These are phyloP conservation scores for Listrodromus nycthemerus DNA, from an alignment of 2,888 invertebrate species.

Conservation along the genomic window DNA sequence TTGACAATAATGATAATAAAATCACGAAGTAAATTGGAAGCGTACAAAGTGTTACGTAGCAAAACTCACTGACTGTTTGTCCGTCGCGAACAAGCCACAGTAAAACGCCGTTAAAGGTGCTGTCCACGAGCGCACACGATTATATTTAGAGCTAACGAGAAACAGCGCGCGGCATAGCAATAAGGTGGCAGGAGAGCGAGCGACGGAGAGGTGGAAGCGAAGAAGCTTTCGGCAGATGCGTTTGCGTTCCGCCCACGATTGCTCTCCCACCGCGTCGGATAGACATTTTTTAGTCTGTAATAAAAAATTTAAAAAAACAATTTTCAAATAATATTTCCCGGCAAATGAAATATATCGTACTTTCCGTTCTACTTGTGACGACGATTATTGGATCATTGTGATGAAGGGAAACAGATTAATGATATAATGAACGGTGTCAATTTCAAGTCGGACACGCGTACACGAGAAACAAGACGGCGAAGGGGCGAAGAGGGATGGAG, in stretches of 20 bases:
- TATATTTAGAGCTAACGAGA: conserved; percentile 69
- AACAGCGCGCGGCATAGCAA: conserved; percentile 59
- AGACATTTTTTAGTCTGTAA: conserved; percentile 5
- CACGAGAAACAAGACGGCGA: background rate
- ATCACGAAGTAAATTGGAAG: background rate
- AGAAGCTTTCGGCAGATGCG: conserved; percentile 27
- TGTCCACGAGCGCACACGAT: conserved; percentile 61
- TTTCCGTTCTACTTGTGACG: background rate
- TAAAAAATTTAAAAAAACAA: conserved; percentile 26
- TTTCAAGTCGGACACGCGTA: conserved; percentile 10
- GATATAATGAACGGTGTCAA: background rate
- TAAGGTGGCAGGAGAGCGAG: conserved; percentile 44
- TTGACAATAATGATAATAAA: background rate
- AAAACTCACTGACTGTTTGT: background rate
- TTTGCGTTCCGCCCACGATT: conserved; percentile 14
- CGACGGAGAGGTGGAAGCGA: conserved; percentile 17
- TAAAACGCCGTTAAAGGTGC: conserved; percentile 67
- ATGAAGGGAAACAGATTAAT: background rate
- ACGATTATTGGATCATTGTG: background rate
- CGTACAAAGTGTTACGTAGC: background rate
- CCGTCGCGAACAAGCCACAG: conserved; percentile 27
- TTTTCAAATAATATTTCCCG: background rate
- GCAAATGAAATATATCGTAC: background rate
- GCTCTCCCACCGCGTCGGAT: background rate
- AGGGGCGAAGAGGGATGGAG: background rate